Evolutionary conservation across 35 echinoderm and acorn worm genomes (phyloP).

Genomic region (Heliocidaris tuberculata): DNA sequence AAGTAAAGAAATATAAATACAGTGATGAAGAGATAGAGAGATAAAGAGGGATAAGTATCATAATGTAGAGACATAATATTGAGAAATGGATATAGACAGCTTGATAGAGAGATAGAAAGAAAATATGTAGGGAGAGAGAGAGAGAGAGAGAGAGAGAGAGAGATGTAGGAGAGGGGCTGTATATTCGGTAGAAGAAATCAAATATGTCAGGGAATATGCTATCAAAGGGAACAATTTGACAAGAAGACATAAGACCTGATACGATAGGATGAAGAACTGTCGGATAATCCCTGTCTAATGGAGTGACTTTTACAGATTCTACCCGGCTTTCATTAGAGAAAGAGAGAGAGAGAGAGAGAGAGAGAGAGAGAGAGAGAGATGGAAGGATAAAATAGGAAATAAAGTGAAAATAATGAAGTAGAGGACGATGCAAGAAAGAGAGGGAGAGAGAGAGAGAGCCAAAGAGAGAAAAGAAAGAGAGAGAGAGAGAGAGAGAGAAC

Average conservation of each 20-base stretch:
- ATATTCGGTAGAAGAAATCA: too few relatives aligned
- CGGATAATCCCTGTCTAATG: not conserved
- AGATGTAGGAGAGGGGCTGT: too few relatives aligned
- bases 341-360: not conserved
- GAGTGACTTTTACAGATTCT: not conserved
- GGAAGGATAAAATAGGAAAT: not conserved
- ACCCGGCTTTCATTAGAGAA: not conserved
- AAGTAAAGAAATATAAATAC: not conserved
- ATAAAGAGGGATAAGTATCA: not conserved
- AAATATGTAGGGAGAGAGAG: not conserved
- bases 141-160: too few relatives aligned
- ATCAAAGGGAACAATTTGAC: not conserved
- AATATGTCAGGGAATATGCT: too few relatives aligned
- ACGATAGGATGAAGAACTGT: too few relatives aligned
- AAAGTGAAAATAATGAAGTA: too few relatives aligned
- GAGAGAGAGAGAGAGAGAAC: too few relatives aligned
- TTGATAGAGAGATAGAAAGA: not conserved
- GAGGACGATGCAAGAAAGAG: not conserved
- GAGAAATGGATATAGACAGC: not conserved
- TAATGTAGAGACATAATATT: not conserved
- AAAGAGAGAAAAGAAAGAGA: too few relatives aligned
- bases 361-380: not conserved
- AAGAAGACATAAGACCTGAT: too few relatives aligned
- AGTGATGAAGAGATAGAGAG: not conserved
- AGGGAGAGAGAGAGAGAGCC: too few relatives aligned